These are phyloP conservation scores for Pipra filicauda DNA, from an alignment of 2,113 vertebrate genomes.

Conservation along the genomic window DNA sequence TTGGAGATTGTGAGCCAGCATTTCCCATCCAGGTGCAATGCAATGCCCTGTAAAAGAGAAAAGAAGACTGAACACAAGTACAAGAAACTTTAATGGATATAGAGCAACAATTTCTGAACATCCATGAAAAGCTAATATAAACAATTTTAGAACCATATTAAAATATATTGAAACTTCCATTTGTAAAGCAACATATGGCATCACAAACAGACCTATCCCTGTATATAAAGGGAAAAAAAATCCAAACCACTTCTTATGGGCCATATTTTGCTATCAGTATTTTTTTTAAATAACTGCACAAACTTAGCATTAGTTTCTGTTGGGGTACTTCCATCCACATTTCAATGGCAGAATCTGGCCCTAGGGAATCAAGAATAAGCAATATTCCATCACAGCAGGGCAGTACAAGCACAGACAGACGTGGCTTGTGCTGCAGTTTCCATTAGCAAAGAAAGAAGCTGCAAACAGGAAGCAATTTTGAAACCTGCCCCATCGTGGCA, in stretches of 20 bases:
- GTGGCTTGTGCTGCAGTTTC: not conserved
- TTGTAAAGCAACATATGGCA: not conserved
- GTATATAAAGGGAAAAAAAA: not conserved
- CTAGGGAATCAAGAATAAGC: not conserved
- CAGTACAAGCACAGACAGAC: not conserved
- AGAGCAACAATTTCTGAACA: not conserved
- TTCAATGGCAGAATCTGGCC: not conserved
- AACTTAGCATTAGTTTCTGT: not conserved
- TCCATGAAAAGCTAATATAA: not conserved
- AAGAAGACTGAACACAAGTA: not conserved
- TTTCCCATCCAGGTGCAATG: not conserved
- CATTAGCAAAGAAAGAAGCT: not conserved
- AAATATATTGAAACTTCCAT: not conserved
- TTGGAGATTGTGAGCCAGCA: not conserved
- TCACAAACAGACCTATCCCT: not conserved
- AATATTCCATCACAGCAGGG: not conserved
- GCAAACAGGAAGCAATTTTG: not conserved
- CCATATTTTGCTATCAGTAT: not conserved
- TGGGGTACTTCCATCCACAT: not conserved
- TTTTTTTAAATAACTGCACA: not conserved
- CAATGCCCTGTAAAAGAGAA: not conserved
- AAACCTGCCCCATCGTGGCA: not conserved
- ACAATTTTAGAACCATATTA: not conserved
- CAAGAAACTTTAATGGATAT: not conserved
- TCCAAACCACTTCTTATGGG: not conserved